phyloP scores from a whole-genome alignment of 2,888 invertebrate species.

The Esperia sulphurella region DNA sequence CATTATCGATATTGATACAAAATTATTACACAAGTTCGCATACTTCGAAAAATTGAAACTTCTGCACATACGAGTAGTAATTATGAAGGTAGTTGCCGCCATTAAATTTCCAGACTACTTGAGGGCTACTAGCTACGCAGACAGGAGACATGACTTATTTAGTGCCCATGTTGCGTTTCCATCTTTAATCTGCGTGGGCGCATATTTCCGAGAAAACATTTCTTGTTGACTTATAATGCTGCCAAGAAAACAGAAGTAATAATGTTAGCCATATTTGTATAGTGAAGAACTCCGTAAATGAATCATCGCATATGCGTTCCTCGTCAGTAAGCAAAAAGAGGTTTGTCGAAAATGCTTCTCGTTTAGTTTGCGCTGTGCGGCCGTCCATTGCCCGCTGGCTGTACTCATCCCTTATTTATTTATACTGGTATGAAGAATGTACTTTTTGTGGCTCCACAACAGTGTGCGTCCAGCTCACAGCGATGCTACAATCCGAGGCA shows the following conservation, averaged over 20 bases:
- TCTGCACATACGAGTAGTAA: constrained; percentile 13
- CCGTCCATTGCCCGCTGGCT: constrained; percentile 38
- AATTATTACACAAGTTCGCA: constrained; percentile 14
- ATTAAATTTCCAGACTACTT: constrained; percentile 49
- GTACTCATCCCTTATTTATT: constrained; percentile 78
- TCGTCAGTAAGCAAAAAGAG: constrained; percentile 71
- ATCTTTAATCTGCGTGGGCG: constrained; percentile 76
- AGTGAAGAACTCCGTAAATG: constrained; percentile 73
- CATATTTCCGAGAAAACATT: constrained; percentile 76
- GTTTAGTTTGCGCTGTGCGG: constrained; percentile 55
- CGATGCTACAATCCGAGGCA: constrained; percentile 44
- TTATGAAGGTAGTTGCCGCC: constrained; percentile 34
- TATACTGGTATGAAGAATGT: constrained; percentile 75
- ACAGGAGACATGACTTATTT: constrained; percentile 71
- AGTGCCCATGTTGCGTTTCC: constrained; percentile 73
- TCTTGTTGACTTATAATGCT: constrained; percentile 70
- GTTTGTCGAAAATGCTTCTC: constrained; percentile 75
- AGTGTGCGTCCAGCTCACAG: constrained; percentile 48
- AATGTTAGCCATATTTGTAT: constrained; percentile 73
- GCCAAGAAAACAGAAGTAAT: constrained; percentile 76
- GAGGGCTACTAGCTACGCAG: constrained; percentile 56
- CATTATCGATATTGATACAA: constrained; percentile 12
- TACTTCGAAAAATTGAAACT: constrained; percentile 35
- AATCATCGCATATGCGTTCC: constrained; percentile 76
- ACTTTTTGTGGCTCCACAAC: constrained; percentile 64